Conservation (phyloP, 2,113 vertebrate species). For the Lepus europaeus region DNA sequence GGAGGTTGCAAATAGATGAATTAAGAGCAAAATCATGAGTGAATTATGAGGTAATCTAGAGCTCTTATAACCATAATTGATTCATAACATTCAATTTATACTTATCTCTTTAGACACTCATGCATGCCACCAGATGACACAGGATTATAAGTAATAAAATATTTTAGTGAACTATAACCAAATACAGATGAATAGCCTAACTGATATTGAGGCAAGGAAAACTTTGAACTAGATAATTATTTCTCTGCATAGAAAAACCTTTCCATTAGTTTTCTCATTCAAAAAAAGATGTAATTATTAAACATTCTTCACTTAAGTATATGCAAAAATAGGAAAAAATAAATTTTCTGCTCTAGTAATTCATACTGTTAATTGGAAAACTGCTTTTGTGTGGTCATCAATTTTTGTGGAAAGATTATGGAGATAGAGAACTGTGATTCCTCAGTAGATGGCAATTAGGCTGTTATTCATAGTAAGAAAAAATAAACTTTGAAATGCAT, state of each 20-base stretch:
- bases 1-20: constrained; percentile 55
- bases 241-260: constrained; percentile 45
- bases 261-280: background rate
- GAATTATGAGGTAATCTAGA: constrained; percentile 53
- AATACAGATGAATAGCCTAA: constrained; percentile 18
- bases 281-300: constrained; percentile 53
- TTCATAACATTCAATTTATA: constrained; percentile 67
- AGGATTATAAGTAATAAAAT: constrained; percentile 51
- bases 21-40: constrained; percentile 66
- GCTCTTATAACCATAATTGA: constrained; percentile 54
- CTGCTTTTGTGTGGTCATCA: background rate
- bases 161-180: constrained; percentile 35
- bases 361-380: constrained; percentile 36
- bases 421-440: constrained; percentile 27
- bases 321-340: background rate
- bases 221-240: constrained; percentile 14
- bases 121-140: constrained; percentile 11
- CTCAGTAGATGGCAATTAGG: background rate
- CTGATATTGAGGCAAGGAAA: constrained; percentile 5
- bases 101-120: constrained; percentile 51
- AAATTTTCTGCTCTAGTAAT: background rate
- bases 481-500: constrained; percentile 14
- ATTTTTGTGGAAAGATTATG: constrained; percentile 25
- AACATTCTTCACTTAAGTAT: constrained; percentile 30
- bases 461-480: background rate